A percentile compares a stretch with the other conserved stretches of the same genome.
phyloP scores from a whole-genome alignment of 1,140 invertebrate species.

The Bombus soroeensis region DNA sequence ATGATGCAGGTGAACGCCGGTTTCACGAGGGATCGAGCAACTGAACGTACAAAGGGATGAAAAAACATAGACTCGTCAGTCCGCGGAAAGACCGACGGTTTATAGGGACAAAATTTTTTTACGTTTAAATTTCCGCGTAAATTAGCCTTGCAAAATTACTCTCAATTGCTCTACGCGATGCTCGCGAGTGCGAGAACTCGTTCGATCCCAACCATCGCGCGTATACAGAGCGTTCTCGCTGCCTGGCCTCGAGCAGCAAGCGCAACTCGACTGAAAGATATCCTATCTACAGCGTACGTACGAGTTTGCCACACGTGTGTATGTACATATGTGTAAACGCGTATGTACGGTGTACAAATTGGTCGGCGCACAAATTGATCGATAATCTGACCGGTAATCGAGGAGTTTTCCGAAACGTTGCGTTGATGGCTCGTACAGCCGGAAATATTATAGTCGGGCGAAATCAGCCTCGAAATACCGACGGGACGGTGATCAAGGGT shows the following conservation, averaged over 20 bases:
- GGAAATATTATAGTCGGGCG: conserved; percentile 26
- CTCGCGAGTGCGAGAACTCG: background rate
- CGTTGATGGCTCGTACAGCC: conserved; percentile 14
- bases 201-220: background rate
- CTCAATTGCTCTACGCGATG: conserved; percentile 69
- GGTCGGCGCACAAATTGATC: conserved; percentile 59
- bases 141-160: conserved; percentile 76
- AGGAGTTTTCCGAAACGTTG: conserved; percentile 46
- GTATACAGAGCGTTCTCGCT: background rate
- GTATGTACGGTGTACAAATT: conserved; percentile 38
- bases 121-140: conserved; percentile 73
- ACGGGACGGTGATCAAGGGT: conserved; percentile 6
- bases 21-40: conserved; percentile 52
- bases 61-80: too few relatives aligned
- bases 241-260: conserved; percentile 46
- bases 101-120: conserved; percentile 69
- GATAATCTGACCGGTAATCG: conserved; percentile 64
- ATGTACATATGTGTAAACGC: background rate
- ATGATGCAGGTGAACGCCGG: conserved; percentile 75
- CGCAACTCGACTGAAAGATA: conserved; percentile 61
- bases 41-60: background rate
- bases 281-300: conserved; percentile 45
- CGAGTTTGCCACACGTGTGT: background rate
- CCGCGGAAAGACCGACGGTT: background rate
- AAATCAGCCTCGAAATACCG: conserved; percentile 50